Evolutionary conservation across 2,888 invertebrate genomes (phyloP).

Genomic region (Microctonus brassicae): DNA sequence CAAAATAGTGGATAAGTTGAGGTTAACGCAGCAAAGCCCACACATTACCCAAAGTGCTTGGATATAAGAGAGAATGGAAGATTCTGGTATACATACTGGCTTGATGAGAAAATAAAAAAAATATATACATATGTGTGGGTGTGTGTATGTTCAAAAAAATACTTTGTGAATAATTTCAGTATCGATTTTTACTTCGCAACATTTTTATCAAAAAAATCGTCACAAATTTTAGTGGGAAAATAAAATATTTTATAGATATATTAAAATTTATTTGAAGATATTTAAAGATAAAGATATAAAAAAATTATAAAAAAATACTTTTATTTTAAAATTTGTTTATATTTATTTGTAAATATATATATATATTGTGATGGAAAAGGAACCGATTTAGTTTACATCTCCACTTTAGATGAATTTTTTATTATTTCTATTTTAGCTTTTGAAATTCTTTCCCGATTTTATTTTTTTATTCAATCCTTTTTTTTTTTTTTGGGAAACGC

Average conservation of each 20-base stretch:
- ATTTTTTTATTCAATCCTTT: too few relatives aligned
- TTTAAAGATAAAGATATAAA: too few relatives aligned
- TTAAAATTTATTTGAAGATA: too few relatives aligned
- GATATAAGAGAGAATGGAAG: constrained; percentile 43
- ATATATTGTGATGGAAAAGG: background rate
- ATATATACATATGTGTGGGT: background rate
- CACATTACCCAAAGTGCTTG: constrained; percentile 60
- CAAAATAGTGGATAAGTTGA: constrained; percentile 46
- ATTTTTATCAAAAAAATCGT: too few relatives aligned
- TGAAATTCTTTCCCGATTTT: background rate
- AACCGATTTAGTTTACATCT: background rate
- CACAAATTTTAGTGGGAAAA: too few relatives aligned
- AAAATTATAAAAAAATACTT: too few relatives aligned
- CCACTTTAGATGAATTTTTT: background rate
- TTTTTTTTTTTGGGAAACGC: background rate
- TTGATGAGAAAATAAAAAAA: constrained; percentile 24
- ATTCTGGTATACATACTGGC: background rate
- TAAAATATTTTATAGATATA: too few relatives aligned
- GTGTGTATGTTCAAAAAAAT: too few relatives aligned
- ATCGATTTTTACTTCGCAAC: too few relatives aligned
- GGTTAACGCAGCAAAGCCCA: constrained; percentile 65
- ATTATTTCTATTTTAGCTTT: constrained; percentile 1
- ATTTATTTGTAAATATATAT: too few relatives aligned
- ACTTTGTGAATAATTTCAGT: too few relatives aligned
- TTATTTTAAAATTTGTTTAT: too few relatives aligned